phyloP scores from a whole-genome alignment of 92 coral and sea anemone genomes.

The Actinostola sp. region DNA sequence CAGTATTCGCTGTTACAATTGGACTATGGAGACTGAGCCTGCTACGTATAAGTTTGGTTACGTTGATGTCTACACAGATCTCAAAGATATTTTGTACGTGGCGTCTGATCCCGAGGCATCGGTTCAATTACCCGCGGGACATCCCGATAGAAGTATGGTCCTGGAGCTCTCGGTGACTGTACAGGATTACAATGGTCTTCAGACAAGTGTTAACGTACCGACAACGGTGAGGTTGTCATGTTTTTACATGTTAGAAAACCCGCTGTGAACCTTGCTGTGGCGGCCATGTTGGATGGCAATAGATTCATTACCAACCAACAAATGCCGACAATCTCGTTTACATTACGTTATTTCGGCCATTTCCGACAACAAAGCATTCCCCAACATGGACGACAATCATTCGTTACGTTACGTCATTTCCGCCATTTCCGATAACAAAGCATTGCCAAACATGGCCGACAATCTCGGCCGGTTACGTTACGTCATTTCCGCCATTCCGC shows the following conservation, averaged over 20 bases:
- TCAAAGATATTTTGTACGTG: conserved; percentile 19
- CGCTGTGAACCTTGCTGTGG: too few relatives aligned
- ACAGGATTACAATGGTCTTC: conserved; percentile 44
- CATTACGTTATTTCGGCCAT: too few relatives aligned
- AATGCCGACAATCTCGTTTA: too few relatives aligned
- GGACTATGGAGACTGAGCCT: conserved; percentile 51
- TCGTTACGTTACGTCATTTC: too few relatives aligned
- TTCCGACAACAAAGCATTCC: too few relatives aligned
- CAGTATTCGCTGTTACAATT: conserved; percentile 39
- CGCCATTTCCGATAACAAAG: too few relatives aligned
- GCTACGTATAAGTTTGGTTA: conserved; percentile 48
- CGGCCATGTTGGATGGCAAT: too few relatives aligned
- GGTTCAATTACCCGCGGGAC: conserved; percentile 35
- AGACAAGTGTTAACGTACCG: not conserved
- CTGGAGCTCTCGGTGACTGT: conserved; percentile 31
- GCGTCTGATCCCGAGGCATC: not conserved
- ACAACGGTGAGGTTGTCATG: conserved; percentile 44
- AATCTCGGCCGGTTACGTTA: too few relatives aligned
- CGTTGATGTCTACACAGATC: conserved; percentile 40
- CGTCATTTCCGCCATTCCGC: too few relatives aligned
- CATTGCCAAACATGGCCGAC: too few relatives aligned
- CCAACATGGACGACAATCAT: too few relatives aligned
- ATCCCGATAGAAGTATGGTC: conserved; percentile 17
- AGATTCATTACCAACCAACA: too few relatives aligned
- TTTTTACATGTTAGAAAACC: not conserved